Base-by-base conservation (phyloP, 2,797 vertebrate genomes). In the Synaphobranchus kaupii region DNA sequence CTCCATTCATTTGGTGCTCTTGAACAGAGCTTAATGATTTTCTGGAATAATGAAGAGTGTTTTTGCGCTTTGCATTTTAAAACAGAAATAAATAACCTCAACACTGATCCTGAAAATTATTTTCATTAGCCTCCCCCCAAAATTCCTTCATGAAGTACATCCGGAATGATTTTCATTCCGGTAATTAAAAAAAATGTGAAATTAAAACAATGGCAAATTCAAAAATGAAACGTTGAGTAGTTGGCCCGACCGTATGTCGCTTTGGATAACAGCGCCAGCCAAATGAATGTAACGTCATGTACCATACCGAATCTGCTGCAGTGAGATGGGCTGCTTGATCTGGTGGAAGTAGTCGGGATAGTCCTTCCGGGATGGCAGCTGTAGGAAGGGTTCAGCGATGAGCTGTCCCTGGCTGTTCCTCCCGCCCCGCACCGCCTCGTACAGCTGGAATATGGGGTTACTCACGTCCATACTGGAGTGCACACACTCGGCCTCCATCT, bases 311-410 rank as follows among this genome's bases (percentile, higher is more conserved):
- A 99, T 99, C 91, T 98, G 97, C 89, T 97, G 97, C 84, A 99
- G 94, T 60, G 98, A 98, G 93, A 98, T 96, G 54, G 98, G 98
- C 86, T 97, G 95, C 93, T 94, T 98, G 94, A 99, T 99, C 93
- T 99, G 98, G 89, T 98, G 98, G 94, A 97, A 99, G 95, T 99
- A 99, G 95, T 99, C 97, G 0, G 98, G 98, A 88, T 99, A 98
- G 90, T 99, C 98, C 91, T 99, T 99, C 93, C 97, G 98, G 90
- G 97, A 98, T 86, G 99, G 99, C 87, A 99, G 95, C 94, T 99
- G 98, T 90, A 98, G 96, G 94, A 99, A 99, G 10, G 99, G 98
- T 92, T 99, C 98, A 0, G 98, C 98, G 90, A 99, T 97, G 87
- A 99, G 96, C 92, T 99, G 98, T 8, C 99, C 98, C 91, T 99